These are phyloP conservation scores for Lagopus muta DNA, from an alignment of 2,113 vertebrate genomes.

Conservation along the genomic window DNA sequence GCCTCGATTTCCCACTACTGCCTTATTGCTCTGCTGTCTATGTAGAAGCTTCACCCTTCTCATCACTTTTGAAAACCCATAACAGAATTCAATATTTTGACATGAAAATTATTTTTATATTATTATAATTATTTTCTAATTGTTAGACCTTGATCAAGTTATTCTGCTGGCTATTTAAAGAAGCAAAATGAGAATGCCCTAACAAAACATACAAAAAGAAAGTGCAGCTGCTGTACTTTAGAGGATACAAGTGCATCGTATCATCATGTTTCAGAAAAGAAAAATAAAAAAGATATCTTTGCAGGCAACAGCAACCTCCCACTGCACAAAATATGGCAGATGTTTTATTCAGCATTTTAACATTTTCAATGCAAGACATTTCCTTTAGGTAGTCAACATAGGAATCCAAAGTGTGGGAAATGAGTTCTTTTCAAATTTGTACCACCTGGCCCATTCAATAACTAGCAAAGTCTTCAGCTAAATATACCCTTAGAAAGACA, in stretches of 20 bases:
- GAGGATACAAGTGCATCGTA: rapidly evolving
- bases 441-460: background rate
- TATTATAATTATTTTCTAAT: background rate
- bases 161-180: background rate
- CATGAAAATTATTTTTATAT: background rate
- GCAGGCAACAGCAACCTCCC: background rate
- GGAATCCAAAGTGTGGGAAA: background rate
- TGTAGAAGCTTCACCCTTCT: background rate
- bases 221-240: background rate
- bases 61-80: background rate
- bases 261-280: background rate
- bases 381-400: background rate
- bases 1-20: background rate
- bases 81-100: background rate
- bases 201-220: background rate
- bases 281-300: background rate
- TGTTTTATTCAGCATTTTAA: background rate
- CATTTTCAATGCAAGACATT: background rate
- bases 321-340: background rate
- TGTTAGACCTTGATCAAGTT: background rate
- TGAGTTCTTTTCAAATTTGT: background rate
- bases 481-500: background rate
- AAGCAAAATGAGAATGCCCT: background rate
- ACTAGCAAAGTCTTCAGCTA: background rate
- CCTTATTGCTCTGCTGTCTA: background rate